Evolutionary conservation across 2,888 invertebrate genomes (phyloP).

Genomic region (Matsumyia berberina): DNA sequence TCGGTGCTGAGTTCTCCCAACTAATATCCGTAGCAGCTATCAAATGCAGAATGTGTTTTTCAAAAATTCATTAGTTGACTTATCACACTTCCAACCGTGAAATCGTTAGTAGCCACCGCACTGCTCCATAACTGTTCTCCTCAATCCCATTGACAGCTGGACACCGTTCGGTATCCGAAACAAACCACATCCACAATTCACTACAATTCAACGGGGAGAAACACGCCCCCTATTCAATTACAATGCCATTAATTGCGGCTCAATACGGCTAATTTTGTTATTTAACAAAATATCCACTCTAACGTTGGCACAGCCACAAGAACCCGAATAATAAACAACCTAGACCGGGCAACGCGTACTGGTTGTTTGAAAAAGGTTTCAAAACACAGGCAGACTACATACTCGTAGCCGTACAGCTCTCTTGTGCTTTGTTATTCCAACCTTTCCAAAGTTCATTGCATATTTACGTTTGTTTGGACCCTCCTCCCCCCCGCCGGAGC

Average conservation of each 20-base stretch:
- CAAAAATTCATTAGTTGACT: not conserved
- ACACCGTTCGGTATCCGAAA: constrained; percentile 1
- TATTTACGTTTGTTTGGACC: not conserved
- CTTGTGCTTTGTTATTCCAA: constrained; percentile 41
- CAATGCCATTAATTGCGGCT: constrained; percentile 62
- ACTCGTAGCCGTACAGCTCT: not conserved
- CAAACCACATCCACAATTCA: not conserved
- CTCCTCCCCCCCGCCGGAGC: not conserved
- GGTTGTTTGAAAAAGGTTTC: constrained; percentile 37
- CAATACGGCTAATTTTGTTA: constrained; percentile 62
- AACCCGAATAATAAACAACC: constrained; percentile 4
- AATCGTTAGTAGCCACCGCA: constrained; percentile 25
- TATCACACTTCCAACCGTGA: not conserved
- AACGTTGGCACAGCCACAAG: constrained; percentile 25
- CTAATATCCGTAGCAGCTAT: no score
- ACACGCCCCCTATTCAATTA: constrained; percentile 38
- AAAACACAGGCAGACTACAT: constrained; percentile 30
- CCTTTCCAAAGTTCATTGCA: constrained; percentile 52
- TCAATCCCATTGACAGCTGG: constrained; percentile 28
- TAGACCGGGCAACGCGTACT: no score
- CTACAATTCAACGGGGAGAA: constrained; percentile 4
- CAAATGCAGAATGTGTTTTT: no score
- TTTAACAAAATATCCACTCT: constrained; percentile 56
- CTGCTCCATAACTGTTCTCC: constrained; percentile 39
- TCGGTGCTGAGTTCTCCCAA: no score